A percentile compares a stretch with the other conserved stretches of the same genome.
Evolutionary conservation across 30 jellyfish, hydroid and myxozoan species (phyloP).

Genomic region (Clytia hemisphaerica): DNA sequence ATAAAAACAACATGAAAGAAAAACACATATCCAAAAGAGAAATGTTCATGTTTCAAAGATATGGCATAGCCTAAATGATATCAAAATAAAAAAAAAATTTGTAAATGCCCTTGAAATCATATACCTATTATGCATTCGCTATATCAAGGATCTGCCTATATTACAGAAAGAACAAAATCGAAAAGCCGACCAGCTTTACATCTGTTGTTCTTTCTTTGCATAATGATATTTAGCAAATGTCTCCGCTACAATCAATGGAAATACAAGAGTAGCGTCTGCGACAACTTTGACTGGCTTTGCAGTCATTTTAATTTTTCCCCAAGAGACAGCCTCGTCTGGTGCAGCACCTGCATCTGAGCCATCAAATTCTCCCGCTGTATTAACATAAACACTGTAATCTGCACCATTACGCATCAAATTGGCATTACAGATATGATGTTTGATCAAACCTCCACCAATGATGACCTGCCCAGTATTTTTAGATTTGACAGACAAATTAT

Average conservation of each 20-base stretch:
- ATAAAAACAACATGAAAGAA: too few species aligned
- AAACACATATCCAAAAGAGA: too few species aligned
- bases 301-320: conserved; percentile 93
- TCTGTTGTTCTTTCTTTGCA: conserved; percentile 3
- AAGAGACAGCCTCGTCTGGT: conserved; percentile 97
- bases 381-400: conserved; percentile 86
- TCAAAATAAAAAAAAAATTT: too few species aligned
- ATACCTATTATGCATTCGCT: too few species aligned
- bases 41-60: too few species aligned
- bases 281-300: conserved; percentile 96
- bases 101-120: too few species aligned
- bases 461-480: conserved; percentile 86
- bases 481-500: conserved; percentile 69
- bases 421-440: conserved; percentile 98
- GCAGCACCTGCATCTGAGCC: conserved; percentile 99
- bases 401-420: conserved; percentile 99
- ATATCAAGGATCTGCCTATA: too few species aligned
- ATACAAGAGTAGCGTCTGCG: conserved; percentile 94
- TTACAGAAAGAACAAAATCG: too few species aligned
- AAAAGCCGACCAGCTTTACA: too few species aligned
- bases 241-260: conserved; percentile 95
- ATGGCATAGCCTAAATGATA: too few species aligned
- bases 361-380: conserved; percentile 93
- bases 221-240: conserved; percentile 84
- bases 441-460: conserved; percentile 98